Evolutionary conservation across 2,888 invertebrate species (phyloP).

Genomic region (Sepioteuthis lessoniana): DNA sequence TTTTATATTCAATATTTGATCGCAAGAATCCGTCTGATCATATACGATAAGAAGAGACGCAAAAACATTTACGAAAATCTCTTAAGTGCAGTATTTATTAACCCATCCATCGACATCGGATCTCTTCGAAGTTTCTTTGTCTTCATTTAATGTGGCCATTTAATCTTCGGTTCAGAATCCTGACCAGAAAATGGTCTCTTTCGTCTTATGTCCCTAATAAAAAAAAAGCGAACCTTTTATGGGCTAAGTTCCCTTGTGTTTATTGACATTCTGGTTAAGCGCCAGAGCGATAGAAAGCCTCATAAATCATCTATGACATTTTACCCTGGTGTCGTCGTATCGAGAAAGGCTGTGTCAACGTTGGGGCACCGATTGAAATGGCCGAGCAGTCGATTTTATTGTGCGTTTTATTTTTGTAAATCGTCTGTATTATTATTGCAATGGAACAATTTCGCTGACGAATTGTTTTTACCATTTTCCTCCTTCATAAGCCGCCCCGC

Average conservation of each 20-base stretch:
- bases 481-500: too few relatives aligned
- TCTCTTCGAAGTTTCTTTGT: background rate
- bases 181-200: background rate
- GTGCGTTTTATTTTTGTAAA: too few relatives aligned
- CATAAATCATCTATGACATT: slow-evolving; percentile 13
- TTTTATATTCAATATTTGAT: background rate
- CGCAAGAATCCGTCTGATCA: background rate
- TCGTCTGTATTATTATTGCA: too few relatives aligned
- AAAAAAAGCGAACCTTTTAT: background rate
- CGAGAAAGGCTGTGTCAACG: background rate
- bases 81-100: background rate
- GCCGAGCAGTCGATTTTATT: too few relatives aligned
- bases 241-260: background rate
- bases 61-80: background rate
- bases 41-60: background rate
- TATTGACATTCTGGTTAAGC: background rate
- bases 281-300: background rate
- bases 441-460: too few relatives aligned
- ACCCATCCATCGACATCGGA: background rate
- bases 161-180: background rate
- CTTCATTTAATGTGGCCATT: background rate
- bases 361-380: background rate
- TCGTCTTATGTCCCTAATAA: background rate
- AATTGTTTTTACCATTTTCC: too few relatives aligned
- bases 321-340: background rate